Conservation (phyloP, 30 jellyfish, hydroid and myxozoan species). For the Aurelia sp. region DNA sequence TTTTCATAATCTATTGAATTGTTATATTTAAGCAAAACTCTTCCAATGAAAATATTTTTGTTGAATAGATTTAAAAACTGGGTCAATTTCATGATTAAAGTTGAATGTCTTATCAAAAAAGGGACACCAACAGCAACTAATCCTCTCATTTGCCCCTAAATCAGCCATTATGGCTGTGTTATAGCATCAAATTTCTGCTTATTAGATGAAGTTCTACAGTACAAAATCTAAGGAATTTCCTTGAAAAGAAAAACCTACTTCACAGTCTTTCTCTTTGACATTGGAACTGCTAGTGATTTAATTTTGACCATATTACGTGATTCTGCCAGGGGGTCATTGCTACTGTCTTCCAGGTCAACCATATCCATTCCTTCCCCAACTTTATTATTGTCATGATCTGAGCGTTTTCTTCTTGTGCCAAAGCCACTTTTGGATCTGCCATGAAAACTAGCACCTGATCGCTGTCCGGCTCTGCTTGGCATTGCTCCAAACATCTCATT, state of each 20-base stretch:
- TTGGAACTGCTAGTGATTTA: slow-evolving; percentile 81
- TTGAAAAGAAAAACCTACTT: slow-evolving; percentile 40
- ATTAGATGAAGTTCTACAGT: too few species aligned
- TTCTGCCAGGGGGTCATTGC: slow-evolving; percentile 48
- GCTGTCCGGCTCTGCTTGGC: slow-evolving; percentile 50
- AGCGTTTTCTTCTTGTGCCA: not conserved
- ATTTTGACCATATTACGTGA: slow-evolving; percentile 63
- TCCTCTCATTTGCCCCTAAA: too few species aligned
- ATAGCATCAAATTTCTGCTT: too few species aligned
- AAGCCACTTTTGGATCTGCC: slow-evolving; percentile 40
- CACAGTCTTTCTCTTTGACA: slow-evolving; percentile 78
- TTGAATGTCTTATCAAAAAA: too few species aligned
- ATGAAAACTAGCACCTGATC: slow-evolving; percentile 52
- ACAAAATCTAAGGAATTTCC: too few species aligned
- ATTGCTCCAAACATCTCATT: slow-evolving; percentile 61
- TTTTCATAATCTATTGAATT: too few species aligned
- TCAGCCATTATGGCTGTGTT: too few species aligned
- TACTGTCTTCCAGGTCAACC: slow-evolving; percentile 71
- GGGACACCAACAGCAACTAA: too few species aligned
- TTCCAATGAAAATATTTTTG: too few species aligned
- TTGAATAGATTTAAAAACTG: too few species aligned
- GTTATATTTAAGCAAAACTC: too few species aligned
- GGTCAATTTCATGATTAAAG: too few species aligned
- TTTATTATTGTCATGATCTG: slow-evolving; percentile 15
- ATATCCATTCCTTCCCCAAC: slow-evolving; percentile 42